Percentiles rank a stretch among this genome's conserved stretches.
Conservation (phyloP, 1,140 invertebrate genomes). For the Sitophilus oryzae region DNA sequence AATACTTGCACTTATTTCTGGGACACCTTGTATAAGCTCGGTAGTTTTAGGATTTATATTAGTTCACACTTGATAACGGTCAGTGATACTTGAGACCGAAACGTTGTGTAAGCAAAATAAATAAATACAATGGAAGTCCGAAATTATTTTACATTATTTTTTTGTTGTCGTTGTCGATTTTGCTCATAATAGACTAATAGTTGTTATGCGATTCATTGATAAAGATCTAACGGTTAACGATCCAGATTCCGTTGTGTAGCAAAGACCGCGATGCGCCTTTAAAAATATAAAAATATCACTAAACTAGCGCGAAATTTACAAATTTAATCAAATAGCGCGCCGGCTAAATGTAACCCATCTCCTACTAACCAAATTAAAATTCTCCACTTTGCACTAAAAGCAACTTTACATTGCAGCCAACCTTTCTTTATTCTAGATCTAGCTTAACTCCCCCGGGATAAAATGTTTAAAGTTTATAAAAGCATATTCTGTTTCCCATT, state of each 20-base stretch:
- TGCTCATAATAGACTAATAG: too few species aligned
- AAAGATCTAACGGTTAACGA: too few species aligned
- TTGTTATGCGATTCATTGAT: too few species aligned
- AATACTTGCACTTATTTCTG: too few species aligned
- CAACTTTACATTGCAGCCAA: constrained; percentile 23
- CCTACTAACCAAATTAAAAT: constrained; percentile 27
- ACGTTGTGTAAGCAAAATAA: too few species aligned
- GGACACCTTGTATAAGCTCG: too few species aligned
- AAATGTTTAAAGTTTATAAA: constrained; percentile 22
- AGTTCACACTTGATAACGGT: too few species aligned
- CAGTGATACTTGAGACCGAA: too few species aligned
- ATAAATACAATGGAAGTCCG: too few species aligned
- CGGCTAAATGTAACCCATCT: constrained; percentile 26
- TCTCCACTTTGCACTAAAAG: constrained; percentile 24
- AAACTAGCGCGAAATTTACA: constrained; percentile 22
- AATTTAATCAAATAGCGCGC: constrained; percentile 25
- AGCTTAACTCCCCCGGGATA: constrained; percentile 18
- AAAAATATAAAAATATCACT: constrained; percentile 21
- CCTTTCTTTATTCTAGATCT: constrained; percentile 26
- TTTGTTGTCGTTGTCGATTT: too few species aligned
- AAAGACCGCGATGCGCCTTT: background rate
- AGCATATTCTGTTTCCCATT: constrained; percentile 23
- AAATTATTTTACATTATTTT: too few species aligned
- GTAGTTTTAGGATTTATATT: too few species aligned
- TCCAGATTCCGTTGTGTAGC: background rate